Base-by-base conservation (phyloP, 1,140 invertebrate species). In the Platorchestia sp. region DNA sequence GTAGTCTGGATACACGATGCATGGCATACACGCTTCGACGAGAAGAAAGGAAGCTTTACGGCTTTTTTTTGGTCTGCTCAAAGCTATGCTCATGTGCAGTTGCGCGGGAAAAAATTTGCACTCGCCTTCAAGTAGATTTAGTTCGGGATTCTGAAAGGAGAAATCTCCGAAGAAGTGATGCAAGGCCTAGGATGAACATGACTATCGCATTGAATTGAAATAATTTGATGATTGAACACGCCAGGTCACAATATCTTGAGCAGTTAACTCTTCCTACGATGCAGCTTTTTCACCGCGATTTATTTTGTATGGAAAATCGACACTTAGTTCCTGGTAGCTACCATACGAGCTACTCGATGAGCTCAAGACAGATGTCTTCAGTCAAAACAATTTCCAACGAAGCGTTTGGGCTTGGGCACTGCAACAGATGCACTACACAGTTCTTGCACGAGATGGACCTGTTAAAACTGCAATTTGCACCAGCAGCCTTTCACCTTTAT, bases 31-130 rank as follows among this genome's bases (percentile, higher is more conserved):
- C 91, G 45, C 45, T 47, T 44, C 10, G 40, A 44, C 45, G 16
- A 93, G 43, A 93, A 93, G 91, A 93, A 93, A 93, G 91, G 91
- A 93, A 93, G 91, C 91, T 47, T 41, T 44, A 89, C n/a, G n/a
- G 43, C 43, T 89, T 89, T 42, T 89, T 89, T 75, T 75, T 75
- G 59, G n/a, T 75, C 36, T 3, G 59, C 59, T 75, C 10, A 3
- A 22, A 75, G 59, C 59, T 19, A 75, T 75, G 59, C 1, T 75
- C 27, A 75, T 3, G 59, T 10, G 59, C 59, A 75, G 59, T 75
- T 36, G 59, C 59, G 36, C 59, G 36, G 59, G 36, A 75, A 75
- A 36, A 75, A 36, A 75, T 75, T 75, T 22, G 36, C 10, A 75
- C 36, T 75, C 36, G 1, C 59, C 36, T 75, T 75, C 14, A 75